A percentile compares a stretch with the other conserved stretches of the same genome.
phyloP scores from a whole-genome alignment of 2,113 vertebrate genomes.

The Lophotis ruficrista region DNA sequence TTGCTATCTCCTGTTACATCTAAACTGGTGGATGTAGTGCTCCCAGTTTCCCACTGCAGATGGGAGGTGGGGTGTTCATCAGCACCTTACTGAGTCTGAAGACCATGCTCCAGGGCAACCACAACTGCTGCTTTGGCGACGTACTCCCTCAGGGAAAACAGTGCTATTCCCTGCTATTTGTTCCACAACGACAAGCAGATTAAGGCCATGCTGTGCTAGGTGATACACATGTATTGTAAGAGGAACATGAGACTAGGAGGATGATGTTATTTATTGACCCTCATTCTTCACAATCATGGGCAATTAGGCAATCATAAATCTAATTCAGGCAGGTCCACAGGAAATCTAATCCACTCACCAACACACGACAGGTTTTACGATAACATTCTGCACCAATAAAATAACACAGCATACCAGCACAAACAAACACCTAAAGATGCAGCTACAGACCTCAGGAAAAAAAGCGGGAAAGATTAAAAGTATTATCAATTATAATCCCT shows the following conservation, averaged over 20 bases:
- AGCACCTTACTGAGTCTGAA: not conserved
- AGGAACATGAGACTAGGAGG: not conserved
- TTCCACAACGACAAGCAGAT: not conserved
- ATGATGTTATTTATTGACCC: not conserved
- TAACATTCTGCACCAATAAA: not conserved
- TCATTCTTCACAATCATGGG: not conserved
- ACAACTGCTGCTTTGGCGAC: not conserved
- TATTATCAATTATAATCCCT: not conserved
- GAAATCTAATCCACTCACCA: not conserved
- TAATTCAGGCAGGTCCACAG: not conserved
- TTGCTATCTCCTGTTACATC: not conserved
- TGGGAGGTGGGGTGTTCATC: not conserved
- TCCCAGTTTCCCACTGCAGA: not conserved
- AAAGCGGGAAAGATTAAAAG: not conserved
- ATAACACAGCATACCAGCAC: not conserved
- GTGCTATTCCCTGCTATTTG: not conserved
- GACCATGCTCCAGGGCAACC: not conserved
- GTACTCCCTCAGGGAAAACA: not conserved
- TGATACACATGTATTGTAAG: not conserved
- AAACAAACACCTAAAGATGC: not conserved
- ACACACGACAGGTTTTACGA: not conserved
- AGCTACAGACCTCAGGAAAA: not conserved
- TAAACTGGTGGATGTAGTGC: not conserved
- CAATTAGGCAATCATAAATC: not conserved
- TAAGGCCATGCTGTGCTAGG: not conserved